phyloP scores from a whole-genome alignment of 2,797 vertebrate species.

The Emys orbicularis region DNA sequence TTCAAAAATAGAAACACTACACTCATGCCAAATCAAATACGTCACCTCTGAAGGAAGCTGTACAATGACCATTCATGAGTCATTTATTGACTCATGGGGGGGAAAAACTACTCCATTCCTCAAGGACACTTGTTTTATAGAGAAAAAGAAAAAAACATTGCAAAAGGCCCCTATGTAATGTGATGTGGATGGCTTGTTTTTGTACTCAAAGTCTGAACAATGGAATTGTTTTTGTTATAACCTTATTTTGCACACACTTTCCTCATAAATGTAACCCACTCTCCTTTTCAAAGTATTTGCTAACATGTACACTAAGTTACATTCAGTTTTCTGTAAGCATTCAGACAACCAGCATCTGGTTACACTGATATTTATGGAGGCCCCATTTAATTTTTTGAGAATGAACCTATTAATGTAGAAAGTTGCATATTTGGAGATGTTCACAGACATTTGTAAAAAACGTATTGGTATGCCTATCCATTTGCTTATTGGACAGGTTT shows the following conservation, averaged over 20 bases:
- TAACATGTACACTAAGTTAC: background rate
- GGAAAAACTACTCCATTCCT: background rate
- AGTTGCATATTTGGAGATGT: background rate
- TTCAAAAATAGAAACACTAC: background rate
- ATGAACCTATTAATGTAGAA: background rate
- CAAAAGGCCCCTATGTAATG: background rate
- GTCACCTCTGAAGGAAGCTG: slow-evolving; percentile 28
- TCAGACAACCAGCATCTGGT: background rate
- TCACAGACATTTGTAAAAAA: background rate
- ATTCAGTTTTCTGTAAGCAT: background rate
- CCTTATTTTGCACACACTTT: background rate
- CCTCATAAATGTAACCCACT: background rate
- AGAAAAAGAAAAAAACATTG: slow-evolving; percentile 13
- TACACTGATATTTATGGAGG: background rate
- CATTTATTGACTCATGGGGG: slow-evolving; percentile 49
- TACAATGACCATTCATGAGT: slow-evolving; percentile 36
- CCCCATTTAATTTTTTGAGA: background rate
- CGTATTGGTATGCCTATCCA: background rate
- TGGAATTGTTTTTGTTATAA: background rate
- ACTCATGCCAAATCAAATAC: slow-evolving; percentile 8
- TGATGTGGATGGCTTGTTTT: background rate
- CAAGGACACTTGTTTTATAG: slow-evolving; percentile 1
- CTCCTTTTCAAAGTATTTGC: background rate
- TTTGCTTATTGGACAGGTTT: background rate
- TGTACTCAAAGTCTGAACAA: background rate